A percentile compares a stretch with the other conserved stretches of the same genome.
phyloP scores from a whole-genome alignment of 2,888 invertebrate species.

The Dryocosmus kuriphilus region DNA sequence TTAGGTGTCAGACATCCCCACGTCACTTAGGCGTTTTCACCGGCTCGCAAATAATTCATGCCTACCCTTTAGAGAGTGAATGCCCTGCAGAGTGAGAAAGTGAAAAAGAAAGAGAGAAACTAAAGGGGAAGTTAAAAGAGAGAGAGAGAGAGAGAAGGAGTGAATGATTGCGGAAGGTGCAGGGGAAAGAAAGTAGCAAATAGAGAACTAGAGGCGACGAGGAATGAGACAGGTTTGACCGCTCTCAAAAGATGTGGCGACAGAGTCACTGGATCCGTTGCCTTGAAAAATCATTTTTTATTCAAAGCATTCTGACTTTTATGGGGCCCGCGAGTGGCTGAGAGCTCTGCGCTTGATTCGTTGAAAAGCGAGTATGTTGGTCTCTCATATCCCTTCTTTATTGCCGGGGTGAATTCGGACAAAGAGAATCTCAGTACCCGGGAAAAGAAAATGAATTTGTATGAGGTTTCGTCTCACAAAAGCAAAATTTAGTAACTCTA shows the following conservation, averaged over 20 bases:
- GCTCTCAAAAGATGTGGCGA: slow-evolving; percentile 70
- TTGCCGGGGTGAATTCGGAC: slow-evolving; percentile 20
- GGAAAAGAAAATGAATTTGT: slow-evolving; percentile 18
- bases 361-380: slow-evolving; percentile 48
- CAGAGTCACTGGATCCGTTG: slow-evolving; percentile 56
- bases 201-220: slow-evolving; percentile 35
- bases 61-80: slow-evolving; percentile 59
- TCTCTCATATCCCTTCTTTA: slow-evolving; percentile 27
- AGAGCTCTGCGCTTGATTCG: slow-evolving; percentile 43
- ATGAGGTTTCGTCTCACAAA: background rate
- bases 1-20: slow-evolving; percentile 73
- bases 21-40: slow-evolving; percentile 77
- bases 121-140: slow-evolving; percentile 41
- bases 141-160: slow-evolving; percentile 41
- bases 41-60: slow-evolving; percentile 72
- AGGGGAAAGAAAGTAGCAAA: slow-evolving; percentile 43
- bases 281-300: slow-evolving; percentile 67
- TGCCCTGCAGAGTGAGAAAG: slow-evolving; percentile 44
- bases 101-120: slow-evolving; percentile 34
- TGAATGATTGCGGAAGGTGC: slow-evolving; percentile 31
- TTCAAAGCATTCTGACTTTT: slow-evolving; percentile 69
- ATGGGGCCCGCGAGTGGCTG: slow-evolving; percentile 57
- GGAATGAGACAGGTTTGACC: slow-evolving; percentile 66
- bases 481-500: background rate
- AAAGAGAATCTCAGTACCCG: background rate